Conservation (phyloP, 2,797 vertebrate genomes). For the Myotis findleyi region DNA sequence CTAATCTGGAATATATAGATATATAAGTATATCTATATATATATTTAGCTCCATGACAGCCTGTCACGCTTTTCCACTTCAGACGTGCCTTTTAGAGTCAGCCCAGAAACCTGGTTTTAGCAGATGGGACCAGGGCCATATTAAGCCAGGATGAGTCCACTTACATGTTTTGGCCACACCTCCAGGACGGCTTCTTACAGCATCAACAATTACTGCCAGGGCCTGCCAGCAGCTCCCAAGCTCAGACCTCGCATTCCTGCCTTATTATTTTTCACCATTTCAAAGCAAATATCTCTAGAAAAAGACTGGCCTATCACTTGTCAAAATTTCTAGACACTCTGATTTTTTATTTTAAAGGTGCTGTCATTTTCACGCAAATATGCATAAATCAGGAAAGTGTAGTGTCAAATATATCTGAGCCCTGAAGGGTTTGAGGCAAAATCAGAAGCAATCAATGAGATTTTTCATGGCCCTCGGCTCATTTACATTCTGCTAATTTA, state of each 20-base stretch:
- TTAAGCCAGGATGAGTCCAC: neutral
- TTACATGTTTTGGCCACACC: neutral
- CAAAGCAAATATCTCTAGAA: neutral
- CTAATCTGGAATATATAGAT: neutral
- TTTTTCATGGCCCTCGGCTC: constrained; percentile 51
- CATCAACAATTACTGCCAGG: neutral
- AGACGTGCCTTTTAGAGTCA: neutral
- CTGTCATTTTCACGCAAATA: constrained; percentile 39
- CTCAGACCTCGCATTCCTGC: neutral
- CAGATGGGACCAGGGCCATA: neutral
- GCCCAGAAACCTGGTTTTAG: neutral
- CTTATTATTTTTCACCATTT: constrained; percentile 22
- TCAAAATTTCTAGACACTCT: constrained; percentile 45
- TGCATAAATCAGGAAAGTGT: neutral
- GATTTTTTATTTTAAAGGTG: neutral
- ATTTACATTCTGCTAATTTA: constrained; percentile 69
- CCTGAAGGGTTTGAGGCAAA: constrained; percentile 59
- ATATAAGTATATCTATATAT: no score
- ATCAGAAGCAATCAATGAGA: constrained; percentile 17
- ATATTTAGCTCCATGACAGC: neutral
- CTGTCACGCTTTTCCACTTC: neutral
- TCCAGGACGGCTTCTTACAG: neutral
- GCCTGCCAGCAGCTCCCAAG: neutral
- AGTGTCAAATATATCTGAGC: neutral
- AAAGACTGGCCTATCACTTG: neutral